Base-by-base conservation (phyloP, 2,888 invertebrate species). In the Brenthis daphne region DNA sequence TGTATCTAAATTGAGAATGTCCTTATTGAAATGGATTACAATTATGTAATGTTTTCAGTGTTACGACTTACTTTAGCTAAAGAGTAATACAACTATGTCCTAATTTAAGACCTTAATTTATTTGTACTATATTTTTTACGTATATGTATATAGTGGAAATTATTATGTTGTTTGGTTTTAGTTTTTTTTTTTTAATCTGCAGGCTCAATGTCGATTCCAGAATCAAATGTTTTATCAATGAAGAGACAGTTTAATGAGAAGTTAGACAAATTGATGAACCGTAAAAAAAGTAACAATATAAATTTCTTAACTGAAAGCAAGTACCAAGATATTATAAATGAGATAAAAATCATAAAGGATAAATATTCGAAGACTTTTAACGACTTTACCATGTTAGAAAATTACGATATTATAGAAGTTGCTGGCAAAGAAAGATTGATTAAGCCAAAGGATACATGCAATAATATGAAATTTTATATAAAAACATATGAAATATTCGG, bases 351-450 rank as follows among this genome's bases (percentile, higher is more conserved):
- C 61, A 78, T 86, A 0, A 89, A 88, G 75, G 72, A 67, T 11
- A 87, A 86, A 73, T 16, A 33, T 20, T 43, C 76, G 11, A 90
- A 89, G 74, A 77, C 75, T 33, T 90, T 82, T 67, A 82, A 86
- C 24, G 90, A 91, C 67, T 90, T 82, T 51, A 87, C 83, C 79
- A 82, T 86, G 81, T 75, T 90, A 50, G 79, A 84, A 0, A 87
- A 78, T 70, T 90, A 89, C 73, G 88, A 89, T 73, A 68, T 89
- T 29, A 54, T 88, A 51, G 73, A 80, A 37, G 71, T 86, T 0
- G 82, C 77, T 54, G 83, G 82, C 0, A 83, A 69, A 67, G 84
- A 88, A 54, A 79, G 82, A 67, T 76, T 90, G 0, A 82, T 90
- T 43, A 83, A 82, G 70, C 86, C 88, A 0, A 82, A 77, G 66